Evolutionary conservation across 2,113 vertebrate species (phyloP), one percentile per base, ranked within the genome.

Genomic region (Dermatemys mawii): DNA sequence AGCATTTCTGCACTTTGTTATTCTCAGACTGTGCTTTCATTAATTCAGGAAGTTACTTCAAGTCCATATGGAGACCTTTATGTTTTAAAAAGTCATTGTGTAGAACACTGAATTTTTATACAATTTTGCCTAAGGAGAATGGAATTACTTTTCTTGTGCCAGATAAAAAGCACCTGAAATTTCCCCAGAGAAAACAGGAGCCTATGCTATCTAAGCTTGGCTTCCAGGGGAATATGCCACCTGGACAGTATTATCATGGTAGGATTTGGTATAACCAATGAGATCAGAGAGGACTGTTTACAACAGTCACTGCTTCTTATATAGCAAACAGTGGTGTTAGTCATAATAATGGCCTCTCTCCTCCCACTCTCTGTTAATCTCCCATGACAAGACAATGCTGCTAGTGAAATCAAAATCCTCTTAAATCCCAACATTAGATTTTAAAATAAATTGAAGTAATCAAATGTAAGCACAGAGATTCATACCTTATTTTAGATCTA

Each of bases 401-500:
- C 90, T 96, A 89, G 92, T 94, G 83, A 94, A 97, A 54, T 96
- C 95, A 85, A 96, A 98, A 96, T 97, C 94, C 97, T 97, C 96
- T 97, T 96, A 98, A 97, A 93, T 92, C 87, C 54, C 93, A 95
- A 54, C 41, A 96, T 93, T 91, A 91, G 63, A 92, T 73, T 85
- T 14, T 89, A 97, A 86, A 94, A 97, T 96, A 96, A 95, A 93
- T 90, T 88, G 89, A 84, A 95, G 13, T n/a, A 55, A 93, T 90
- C 78, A 90, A 91, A 92, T 89, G 86, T 90, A 97, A 95, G 53
- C 11, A 1, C 1, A n/a, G 78, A 60, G 48, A 50, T 67, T 13
- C 53, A 79, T 38, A 87, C 22, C 41, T 44, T 46, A 75, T 27
- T 75, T 41, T 75, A 44, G 38, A 44, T 75, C 73, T 46, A 38